Evolutionary conservation across 2,888 invertebrate genomes (phyloP), one percentile per base, ranked within the genome.

Genomic region (Smittia aterrima): DNA sequence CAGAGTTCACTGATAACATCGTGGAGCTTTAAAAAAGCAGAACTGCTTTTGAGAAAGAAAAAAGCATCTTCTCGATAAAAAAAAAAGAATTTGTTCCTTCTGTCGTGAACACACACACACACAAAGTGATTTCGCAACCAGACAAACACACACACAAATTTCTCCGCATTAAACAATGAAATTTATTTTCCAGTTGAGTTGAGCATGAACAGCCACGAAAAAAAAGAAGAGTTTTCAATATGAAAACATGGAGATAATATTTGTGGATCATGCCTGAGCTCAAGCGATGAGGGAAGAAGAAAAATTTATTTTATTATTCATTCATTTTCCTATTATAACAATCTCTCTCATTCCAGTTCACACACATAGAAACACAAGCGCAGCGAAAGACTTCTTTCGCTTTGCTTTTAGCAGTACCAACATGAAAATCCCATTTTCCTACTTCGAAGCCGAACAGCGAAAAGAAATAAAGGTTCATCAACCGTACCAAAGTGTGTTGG

Each of bases 281-380:
- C 22, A 16, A 40, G 40, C 7, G 53, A 13, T 20, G 24, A 27
- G 47, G 27, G 11, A 41, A 25, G 20, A 25, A 38, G 18, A 24
- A 40, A 70, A 70, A 53, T 47, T 53, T 40, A 53, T 70, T 70
- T 53, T 70, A 70, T 25, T 40, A 70, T 70, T 70, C 53, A 70
- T 70, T 70, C 41, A 67, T 22, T 67, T 41, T 67, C 24, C 41
- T 67, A 66, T 32, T 66, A 32, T 18, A 66, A 32, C 66, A 27
- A 25, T 38, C 16, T 16, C 13, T 18, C 16, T 32, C 22, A 18
- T 47, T 16, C 47, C 47, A 47, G n/a, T 25, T 66, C 66, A 16
- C 32, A 18, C 66, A 66, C 66, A 66, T n/a, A n/a, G 4, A 16
- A 47, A n/a, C 47, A 6, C 16, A 6, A 47, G 47, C 16, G 16